These are phyloP conservation scores for Aegypius monachus DNA, from an alignment of 2,113 vertebrate genomes.

Conservation along the genomic window DNA sequence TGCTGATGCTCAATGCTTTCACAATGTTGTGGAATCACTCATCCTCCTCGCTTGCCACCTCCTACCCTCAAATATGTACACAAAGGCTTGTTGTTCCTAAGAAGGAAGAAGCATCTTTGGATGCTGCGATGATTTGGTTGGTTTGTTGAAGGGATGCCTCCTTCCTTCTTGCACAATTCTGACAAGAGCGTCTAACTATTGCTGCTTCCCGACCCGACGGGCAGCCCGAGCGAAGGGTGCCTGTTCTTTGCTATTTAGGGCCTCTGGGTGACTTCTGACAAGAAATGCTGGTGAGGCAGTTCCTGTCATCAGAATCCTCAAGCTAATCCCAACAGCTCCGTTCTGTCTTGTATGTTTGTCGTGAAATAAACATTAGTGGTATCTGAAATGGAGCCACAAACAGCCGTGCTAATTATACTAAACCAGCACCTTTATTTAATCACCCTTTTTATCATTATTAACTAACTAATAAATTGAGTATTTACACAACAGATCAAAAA, in stretches of 20 bases:
- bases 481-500: not conserved
- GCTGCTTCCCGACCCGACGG: not conserved
- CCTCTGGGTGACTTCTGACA: not conserved
- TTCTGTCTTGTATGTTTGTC: not conserved
- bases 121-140: not conserved
- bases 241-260: not conserved
- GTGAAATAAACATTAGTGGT: not conserved
- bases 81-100: not conserved
- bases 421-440: slow-evolving; percentile 16
- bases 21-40: not conserved
- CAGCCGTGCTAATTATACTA: not conserved
- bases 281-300: not conserved
- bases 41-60: not conserved
- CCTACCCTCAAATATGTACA: not conserved
- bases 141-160: not conserved
- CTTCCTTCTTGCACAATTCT: not conserved
- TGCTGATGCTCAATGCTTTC: not conserved
- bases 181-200: rapidly evolving
- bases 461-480: not conserved
- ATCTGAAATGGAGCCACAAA: not conserved
- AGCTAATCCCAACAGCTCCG: not conserved
- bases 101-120: not conserved
- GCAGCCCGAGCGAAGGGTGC: not conserved
- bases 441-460: slow-evolving; percentile 11
- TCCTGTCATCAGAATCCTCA: not conserved